A percentile compares a stretch with the other conserved stretches of the same genome.
Conservation (phyloP, 2,113 vertebrate species). For the Trachemys scripta region DNA sequence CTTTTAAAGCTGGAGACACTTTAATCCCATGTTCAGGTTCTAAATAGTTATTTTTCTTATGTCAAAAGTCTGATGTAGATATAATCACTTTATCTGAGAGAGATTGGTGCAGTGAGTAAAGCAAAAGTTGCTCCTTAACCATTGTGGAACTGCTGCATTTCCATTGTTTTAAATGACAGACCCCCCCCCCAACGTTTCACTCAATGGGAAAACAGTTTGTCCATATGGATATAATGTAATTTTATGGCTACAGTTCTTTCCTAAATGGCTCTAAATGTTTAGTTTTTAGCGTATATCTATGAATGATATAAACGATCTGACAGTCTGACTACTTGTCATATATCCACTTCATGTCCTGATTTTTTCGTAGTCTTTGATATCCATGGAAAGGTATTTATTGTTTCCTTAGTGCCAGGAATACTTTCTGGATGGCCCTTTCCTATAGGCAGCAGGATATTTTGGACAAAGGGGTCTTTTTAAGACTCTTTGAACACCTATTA, state of each 20-base stretch:
- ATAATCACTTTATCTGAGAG: neutral
- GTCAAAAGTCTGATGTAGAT: neutral
- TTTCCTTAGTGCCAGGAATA: constrained; percentile 35
- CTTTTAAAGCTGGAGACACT: neutral
- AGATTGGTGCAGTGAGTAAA: constrained; percentile 11
- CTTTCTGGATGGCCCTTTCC: constrained; percentile 42
- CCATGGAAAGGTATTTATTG: constrained; percentile 38
- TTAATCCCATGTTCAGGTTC: neutral
- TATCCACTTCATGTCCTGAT: constrained; percentile 1
- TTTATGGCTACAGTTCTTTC: neutral
- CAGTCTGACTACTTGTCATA: neutral
- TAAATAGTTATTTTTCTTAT: neutral
- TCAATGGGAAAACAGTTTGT: neutral
- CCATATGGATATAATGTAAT: neutral
- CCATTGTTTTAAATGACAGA: neutral
- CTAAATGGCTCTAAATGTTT: neutral
- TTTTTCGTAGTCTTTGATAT: constrained; percentile 3
- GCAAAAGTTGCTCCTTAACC: constrained; percentile 40
- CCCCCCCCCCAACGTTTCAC: neutral
- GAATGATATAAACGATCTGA: neutral
- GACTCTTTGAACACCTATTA: neutral
- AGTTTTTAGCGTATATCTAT: constrained; percentile 5
- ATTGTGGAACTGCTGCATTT: constrained; percentile 24
- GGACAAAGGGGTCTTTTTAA: constrained; percentile 37
- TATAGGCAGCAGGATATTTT: neutral